Percentiles rank a stretch among this genome's conserved stretches.
Conservation (phyloP, 2,797 vertebrate species). For the Erpetoichthys calabaricus region DNA sequence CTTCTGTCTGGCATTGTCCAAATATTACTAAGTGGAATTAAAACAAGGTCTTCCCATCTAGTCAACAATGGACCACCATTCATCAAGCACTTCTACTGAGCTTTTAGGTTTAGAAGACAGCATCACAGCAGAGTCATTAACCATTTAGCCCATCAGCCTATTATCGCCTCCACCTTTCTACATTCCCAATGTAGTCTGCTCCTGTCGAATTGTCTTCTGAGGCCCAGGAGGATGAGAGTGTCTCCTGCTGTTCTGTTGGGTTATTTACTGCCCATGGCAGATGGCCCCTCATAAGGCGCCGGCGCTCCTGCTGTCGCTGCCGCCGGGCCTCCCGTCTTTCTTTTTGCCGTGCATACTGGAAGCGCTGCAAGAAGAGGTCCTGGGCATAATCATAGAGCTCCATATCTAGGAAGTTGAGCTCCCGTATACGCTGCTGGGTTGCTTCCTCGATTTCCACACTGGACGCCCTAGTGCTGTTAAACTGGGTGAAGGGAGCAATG, state of each 20-base stretch:
- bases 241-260: background rate
- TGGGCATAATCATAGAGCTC: conserved; percentile 87
- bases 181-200: conserved; percentile 69
- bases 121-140: too few species aligned
- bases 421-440: conserved; percentile 70
- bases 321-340: conserved; percentile 76
- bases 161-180: conserved; percentile 71
- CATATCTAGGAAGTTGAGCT: conserved; percentile 83
- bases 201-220: conserved; percentile 40
- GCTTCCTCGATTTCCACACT: conserved; percentile 72
- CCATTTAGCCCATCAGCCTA: background rate
- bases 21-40: too few species aligned
- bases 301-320: conserved; percentile 72
- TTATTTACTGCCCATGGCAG: too few species aligned
- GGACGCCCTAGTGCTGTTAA: conserved; percentile 83
- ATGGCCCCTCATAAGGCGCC: conserved; percentile 38
- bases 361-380: conserved; percentile 89
- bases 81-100: too few species aligned
- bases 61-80: too few species aligned
- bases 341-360: conserved; percentile 83
- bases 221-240: conserved; percentile 40
- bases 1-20: too few species aligned
- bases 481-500: conserved; percentile 85
- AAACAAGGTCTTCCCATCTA: too few species aligned
- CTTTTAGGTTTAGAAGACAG: too few species aligned